These are phyloP conservation scores for Argynnis bischoffii DNA, from an alignment of 2,888 invertebrate genomes.

Conservation along the genomic window DNA sequence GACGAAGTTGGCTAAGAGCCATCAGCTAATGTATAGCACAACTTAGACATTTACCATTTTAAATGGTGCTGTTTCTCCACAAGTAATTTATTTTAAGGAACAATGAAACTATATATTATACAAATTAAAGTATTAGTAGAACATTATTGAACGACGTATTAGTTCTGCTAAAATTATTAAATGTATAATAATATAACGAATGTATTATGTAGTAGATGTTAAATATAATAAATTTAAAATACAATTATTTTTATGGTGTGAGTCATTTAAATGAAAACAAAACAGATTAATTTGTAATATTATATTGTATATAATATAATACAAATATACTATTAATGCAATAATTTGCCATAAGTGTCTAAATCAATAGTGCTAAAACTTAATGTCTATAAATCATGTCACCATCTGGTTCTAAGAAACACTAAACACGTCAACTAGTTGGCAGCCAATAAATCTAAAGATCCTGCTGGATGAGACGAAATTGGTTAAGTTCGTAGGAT, in stretches of 20 bases:
- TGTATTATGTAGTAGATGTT: too few relatives aligned
- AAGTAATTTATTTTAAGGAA: slow-evolving; percentile 28
- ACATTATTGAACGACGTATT: too few relatives aligned
- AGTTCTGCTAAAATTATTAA: too few relatives aligned
- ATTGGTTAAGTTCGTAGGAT: slow-evolving; percentile 69
- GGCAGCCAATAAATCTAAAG: slow-evolving; percentile 54
- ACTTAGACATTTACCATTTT: slow-evolving; percentile 38
- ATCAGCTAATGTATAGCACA: slow-evolving; percentile 40
- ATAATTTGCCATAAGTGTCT: not conserved
- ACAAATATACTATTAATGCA: too few relatives aligned
- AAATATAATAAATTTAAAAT: too few relatives aligned
- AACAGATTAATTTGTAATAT: too few relatives aligned
- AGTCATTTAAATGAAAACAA: too few relatives aligned
- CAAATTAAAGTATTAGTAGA: too few relatives aligned
- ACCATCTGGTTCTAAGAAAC: slow-evolving; percentile 26
- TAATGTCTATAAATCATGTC: slow-evolving; percentile 22
- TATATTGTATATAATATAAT: too few relatives aligned
- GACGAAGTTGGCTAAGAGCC: slow-evolving; percentile 44
- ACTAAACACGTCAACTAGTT: slow-evolving; percentile 42
- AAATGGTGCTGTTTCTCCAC: slow-evolving; percentile 34
- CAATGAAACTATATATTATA: slow-evolving; percentile 10
- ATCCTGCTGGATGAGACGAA: slow-evolving; percentile 48
- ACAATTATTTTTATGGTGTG: too few relatives aligned
- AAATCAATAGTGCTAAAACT: slow-evolving; percentile 2
- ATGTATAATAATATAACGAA: too few relatives aligned